phyloP scores from a whole-genome alignment of 1,140 invertebrate species.

The Pentalonia nigronervosa region DNA sequence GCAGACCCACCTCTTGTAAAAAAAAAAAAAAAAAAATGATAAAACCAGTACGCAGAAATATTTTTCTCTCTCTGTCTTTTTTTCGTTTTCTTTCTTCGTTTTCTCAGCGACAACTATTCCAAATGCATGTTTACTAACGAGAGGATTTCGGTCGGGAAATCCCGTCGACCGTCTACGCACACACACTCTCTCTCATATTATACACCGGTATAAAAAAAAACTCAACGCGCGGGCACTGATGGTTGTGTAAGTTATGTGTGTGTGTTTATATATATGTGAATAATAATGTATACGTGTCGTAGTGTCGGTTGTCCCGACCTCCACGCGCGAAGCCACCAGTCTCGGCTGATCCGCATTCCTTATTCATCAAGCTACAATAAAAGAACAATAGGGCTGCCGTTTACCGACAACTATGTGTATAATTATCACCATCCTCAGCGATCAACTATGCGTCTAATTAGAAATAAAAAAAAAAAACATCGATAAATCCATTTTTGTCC shows the following conservation, averaged over 20 bases:
- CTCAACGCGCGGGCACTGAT: background rate
- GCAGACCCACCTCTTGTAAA: background rate
- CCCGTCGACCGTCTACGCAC: constrained; percentile 19
- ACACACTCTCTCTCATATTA: background rate
- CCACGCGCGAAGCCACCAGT: constrained; percentile 27
- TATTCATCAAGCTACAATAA: constrained; percentile 19
- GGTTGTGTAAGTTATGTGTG: background rate
- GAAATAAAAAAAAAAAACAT: constrained; percentile 7
- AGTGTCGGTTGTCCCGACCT: constrained; percentile 39
- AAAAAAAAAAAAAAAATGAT: background rate
- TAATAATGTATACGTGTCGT: constrained; percentile 22
- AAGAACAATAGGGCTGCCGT: constrained; percentile 36
- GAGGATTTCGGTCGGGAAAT: constrained; percentile 36
- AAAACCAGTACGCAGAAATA: constrained; percentile 11
- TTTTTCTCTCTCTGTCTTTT: background rate
- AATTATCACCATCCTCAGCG: background rate
- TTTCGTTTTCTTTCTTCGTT: too few species aligned
- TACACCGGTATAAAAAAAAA: background rate
- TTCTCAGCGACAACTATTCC: constrained; percentile 7
- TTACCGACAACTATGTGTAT: constrained; percentile 2
- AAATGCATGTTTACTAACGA: constrained; percentile 33
- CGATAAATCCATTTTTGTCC: background rate
- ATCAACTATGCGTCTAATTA: background rate
- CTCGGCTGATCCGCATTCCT: constrained; percentile 45
- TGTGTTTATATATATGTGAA: background rate